Evolutionary conservation across 2,888 invertebrate genomes (phyloP).

Genomic region (Nemoura dubitans): DNA sequence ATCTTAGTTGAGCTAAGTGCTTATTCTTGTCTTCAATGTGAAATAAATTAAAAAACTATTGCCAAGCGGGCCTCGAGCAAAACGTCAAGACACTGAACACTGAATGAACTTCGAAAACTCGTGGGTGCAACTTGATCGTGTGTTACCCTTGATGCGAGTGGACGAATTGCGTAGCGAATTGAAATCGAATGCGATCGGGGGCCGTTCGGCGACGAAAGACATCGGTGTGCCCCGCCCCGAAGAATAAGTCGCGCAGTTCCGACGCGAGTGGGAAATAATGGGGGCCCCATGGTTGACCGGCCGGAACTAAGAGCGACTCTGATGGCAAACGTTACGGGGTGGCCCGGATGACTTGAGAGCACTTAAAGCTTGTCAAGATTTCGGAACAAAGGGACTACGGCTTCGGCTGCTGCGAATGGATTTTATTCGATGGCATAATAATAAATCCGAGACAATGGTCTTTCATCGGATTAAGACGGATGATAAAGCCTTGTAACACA

Average conservation of each 20-base stretch:
- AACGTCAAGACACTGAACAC: not conserved
- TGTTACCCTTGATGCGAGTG: no score
- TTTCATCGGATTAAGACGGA: not conserved
- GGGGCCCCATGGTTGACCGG: not conserved
- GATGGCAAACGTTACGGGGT: not conserved
- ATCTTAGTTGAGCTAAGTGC: constrained; percentile 34
- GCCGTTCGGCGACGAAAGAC: not conserved
- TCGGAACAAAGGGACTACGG: not conserved
- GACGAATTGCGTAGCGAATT: no score
- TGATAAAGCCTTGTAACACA: not conserved
- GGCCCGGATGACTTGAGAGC: constrained; percentile 1
- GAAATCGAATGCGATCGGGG: no score
- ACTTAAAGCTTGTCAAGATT: constrained; percentile 5
- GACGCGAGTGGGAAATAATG: not conserved
- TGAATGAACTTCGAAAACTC: no score
- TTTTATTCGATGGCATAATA: not conserved
- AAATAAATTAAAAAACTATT: constrained; percentile 20
- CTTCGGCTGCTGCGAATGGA: not conserved
- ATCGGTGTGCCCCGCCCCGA: not conserved
- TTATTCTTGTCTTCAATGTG: constrained; percentile 24
- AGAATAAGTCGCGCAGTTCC: not conserved
- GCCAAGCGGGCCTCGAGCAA: not conserved
- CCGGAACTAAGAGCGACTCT: not conserved
- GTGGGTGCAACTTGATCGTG: no score
- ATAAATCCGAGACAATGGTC: not conserved